Evolutionary conservation across 1,140 invertebrate species (phyloP).

Genomic region (Cydia pomonella): DNA sequence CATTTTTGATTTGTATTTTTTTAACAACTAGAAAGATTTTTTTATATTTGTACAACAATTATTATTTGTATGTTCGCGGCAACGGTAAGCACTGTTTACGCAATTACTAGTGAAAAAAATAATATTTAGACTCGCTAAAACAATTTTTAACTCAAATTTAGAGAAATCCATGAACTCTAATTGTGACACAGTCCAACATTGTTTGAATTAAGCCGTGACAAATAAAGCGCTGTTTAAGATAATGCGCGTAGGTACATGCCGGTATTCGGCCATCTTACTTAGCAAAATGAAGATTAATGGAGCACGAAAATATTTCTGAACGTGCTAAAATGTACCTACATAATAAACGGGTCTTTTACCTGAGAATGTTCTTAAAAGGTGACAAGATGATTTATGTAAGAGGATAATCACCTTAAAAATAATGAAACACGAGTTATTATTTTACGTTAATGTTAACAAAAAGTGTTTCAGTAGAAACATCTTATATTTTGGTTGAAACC

Average conservation of each 20-base stretch:
- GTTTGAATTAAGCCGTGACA: not conserved
- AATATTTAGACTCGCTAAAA: too few species aligned
- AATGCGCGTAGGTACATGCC: not conserved
- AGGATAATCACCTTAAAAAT: not conserved
- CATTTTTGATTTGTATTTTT: too few species aligned
- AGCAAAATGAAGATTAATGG: conserved; percentile 50
- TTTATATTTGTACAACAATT: too few species aligned
- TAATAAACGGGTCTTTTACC: not conserved
- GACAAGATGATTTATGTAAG: not conserved
- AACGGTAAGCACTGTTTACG: too few species aligned
- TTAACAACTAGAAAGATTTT: too few species aligned
- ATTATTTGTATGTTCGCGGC: too few species aligned
- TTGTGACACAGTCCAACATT: not conserved
- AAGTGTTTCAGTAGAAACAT: too few species aligned
- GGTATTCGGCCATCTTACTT: conserved; percentile 33
- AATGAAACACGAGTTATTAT: not conserved
- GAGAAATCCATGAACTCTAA: too few species aligned
- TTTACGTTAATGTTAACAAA: not conserved
- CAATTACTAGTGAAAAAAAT: too few species aligned
- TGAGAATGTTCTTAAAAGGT: not conserved
- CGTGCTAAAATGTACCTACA: not conserved
- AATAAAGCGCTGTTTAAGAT: not conserved
- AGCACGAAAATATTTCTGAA: conserved; percentile 39
- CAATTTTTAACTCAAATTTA: too few species aligned
- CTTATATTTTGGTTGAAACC: too few species aligned